Base-by-base conservation (phyloP, 2,888 invertebrate species). In the Heteropelma amictum region DNA sequence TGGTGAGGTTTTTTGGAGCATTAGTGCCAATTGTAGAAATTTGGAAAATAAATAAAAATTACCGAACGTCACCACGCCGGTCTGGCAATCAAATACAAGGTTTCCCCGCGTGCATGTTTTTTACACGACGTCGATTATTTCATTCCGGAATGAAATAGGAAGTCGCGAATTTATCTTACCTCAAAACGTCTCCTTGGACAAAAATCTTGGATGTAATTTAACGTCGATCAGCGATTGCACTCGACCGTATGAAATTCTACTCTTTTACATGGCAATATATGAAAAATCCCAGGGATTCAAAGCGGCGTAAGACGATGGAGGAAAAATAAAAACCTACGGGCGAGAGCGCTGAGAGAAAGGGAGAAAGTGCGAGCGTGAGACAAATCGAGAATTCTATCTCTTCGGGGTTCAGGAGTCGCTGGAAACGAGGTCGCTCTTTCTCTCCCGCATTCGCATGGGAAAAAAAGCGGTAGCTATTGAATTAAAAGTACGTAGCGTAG, bases 401-500 rank as follows among this genome's bases (percentile, higher is more conserved):
- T 64, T 19, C 8, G 38, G 63, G 35, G 72, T 35, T 1, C 6
- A 2, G 6, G 6, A 70, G 68, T 77, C 61, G 12, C 60, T 47
- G 30, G 49, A 47, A 42, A 63, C 51, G 60, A 63, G 49, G 35
- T 64, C 42, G 33, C 56, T 38, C 23, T 28, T 14, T 35, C 67
- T 30, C 33, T 49, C 28, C 35, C 26, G 17, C 23, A 54, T 45
- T 56, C 67, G 49, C 47, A 70, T 65, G 61, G 64, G 35, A 74
- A 64, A 74, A 81, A 82, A 84, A 83, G 77, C 64, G 81, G 79
- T 79, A 80, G 83, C 84, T 86, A 88, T 88, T 88, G 85, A 88
- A 88, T 88, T 88, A 88, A 88, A 85, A 87, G 83, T 84, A 83
- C 79, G 84, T 80, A 77, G 81, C 77, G 81, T 82, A 47, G 64